Conservation (phyloP, 2,888 invertebrate species). For the Tenthredo scrophulariae region DNA sequence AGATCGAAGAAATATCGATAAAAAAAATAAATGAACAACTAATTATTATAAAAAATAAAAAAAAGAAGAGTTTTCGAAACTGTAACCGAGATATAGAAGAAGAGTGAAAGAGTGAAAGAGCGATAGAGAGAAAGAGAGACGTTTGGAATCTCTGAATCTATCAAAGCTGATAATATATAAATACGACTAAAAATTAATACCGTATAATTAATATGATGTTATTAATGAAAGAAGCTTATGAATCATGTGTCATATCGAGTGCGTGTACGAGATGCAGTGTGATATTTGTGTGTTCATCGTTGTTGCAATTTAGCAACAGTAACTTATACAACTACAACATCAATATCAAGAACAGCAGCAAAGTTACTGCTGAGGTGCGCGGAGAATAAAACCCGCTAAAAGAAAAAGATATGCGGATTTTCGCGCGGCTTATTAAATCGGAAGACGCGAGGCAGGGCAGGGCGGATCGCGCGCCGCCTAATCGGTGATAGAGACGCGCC, state of each 20-base stretch:
- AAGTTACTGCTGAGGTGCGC: not conserved
- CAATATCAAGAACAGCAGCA: not conserved
- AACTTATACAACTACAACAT: not conserved
- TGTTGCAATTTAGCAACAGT: not conserved
- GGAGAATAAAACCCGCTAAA: constrained; percentile 9
- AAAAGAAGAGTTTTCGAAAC: constrained; percentile 52
- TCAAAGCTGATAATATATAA: not conserved
- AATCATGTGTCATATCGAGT: not conserved
- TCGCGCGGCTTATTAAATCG: constrained; percentile 66
- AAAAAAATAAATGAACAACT: constrained; percentile 48
- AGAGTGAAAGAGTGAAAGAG: constrained; percentile 55
- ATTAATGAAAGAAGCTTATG: not conserved
- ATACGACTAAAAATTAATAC: constrained; percentile 20
- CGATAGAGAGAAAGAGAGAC: constrained; percentile 25
- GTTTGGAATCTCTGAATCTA: not conserved
- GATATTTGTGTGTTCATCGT: constrained; percentile 15
- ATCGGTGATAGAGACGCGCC: constrained; percentile 65
- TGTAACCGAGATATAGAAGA: not conserved
- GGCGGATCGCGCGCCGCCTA: constrained; percentile 64
- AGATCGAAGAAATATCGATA: constrained; percentile 33
- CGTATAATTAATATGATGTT: constrained; percentile 20
- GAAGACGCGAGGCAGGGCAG: constrained; percentile 65
- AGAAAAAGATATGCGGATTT: constrained; percentile 63
- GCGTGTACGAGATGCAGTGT: not conserved
- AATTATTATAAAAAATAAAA: constrained; percentile 31